Conservation (phyloP, 2,797 vertebrate genomes). For the Anomalospiza imberbis region DNA sequence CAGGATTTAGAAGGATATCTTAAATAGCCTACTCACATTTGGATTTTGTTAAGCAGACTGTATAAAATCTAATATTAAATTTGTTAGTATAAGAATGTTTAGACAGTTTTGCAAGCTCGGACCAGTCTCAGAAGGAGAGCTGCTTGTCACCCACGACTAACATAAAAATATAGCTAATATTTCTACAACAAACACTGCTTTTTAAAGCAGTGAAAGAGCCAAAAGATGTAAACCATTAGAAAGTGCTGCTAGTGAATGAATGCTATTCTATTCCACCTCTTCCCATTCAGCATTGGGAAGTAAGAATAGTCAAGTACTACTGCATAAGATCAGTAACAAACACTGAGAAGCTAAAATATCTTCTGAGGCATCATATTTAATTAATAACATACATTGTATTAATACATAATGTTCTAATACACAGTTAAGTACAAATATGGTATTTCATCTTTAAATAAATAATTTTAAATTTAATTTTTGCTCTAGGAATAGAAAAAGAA, state of each 20-base stretch:
- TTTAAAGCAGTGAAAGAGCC: background rate
- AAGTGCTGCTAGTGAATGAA: background rate
- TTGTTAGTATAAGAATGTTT: background rate
- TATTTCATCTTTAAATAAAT: background rate
- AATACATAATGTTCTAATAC: background rate
- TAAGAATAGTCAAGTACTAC: background rate
- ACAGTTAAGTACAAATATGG: background rate
- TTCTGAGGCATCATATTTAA: background rate
- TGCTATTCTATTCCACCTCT: background rate
- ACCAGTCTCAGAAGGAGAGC: background rate
- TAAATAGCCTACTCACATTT: background rate
- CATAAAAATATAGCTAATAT: background rate
- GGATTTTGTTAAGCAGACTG: background rate
- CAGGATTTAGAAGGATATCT: background rate
- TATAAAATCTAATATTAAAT: background rate
- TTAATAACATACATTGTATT: background rate
- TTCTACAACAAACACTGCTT: background rate
- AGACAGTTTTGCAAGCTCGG: background rate
- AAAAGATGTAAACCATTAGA: background rate
- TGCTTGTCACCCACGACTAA: background rate
- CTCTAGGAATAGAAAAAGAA: background rate
- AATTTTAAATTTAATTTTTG: background rate
- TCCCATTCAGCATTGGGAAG: background rate
- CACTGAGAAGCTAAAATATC: background rate
- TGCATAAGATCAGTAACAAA: background rate